Percentiles rank a stretch among this genome's conserved stretches.
phyloP scores from a whole-genome alignment of 2,797 vertebrate species.

The Chloroceryle amazona region DNA sequence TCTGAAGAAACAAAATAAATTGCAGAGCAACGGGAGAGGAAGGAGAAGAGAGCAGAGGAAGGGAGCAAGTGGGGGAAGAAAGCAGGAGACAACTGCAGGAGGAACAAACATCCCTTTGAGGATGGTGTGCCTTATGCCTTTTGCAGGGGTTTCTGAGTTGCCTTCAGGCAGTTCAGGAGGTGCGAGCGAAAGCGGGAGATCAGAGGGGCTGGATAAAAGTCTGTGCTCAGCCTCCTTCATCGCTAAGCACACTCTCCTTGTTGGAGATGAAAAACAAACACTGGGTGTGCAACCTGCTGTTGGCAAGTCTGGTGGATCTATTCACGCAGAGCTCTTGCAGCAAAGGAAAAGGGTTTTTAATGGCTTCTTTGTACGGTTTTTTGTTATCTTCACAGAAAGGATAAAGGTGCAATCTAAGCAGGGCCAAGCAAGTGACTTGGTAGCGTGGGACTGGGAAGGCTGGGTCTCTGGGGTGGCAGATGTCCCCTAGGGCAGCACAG shows the following conservation, averaged over 20 bases:
- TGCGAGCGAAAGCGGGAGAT: not conserved
- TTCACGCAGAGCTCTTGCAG: not conserved
- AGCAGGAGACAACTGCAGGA: rapidly evolving
- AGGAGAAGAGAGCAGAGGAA: not conserved
- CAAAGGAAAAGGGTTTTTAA: not conserved
- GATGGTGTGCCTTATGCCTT: not conserved
- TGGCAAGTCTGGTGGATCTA: not conserved
- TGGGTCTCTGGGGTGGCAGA: rapidly evolving
- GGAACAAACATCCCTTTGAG: conserved; percentile 18
- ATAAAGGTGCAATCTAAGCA: not conserved
- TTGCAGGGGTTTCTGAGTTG: not conserved
- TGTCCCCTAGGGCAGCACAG: not conserved
- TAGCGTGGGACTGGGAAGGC: not conserved
- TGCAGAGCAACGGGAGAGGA: not conserved
- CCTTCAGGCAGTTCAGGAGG: conserved; percentile 14
- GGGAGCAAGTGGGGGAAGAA: not conserved
- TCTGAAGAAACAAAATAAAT: not conserved
- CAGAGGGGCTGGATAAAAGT: conserved; percentile 38
- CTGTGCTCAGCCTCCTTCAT: not conserved
- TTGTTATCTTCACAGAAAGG: not conserved
- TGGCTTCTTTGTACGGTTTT: not conserved
- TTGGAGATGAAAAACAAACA: conserved; percentile 46
- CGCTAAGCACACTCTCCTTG: not conserved
- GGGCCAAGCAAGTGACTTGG: not conserved
- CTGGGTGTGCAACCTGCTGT: conserved; percentile 2